Conservation (phyloP, 1,140 invertebrate species). For the Hetaerina americana region DNA sequence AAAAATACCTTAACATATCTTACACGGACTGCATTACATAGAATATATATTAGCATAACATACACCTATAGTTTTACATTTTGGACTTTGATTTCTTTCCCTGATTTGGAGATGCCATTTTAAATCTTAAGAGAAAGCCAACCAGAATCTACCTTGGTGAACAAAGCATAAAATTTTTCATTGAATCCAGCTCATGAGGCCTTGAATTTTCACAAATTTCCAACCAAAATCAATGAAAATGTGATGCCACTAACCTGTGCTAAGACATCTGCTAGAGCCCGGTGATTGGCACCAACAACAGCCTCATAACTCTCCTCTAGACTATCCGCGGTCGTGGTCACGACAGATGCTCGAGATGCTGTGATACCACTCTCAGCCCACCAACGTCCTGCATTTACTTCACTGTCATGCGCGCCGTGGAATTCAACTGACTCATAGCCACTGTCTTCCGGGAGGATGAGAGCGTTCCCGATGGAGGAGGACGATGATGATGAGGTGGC, state of each 20-base stretch:
- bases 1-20: too few species aligned
- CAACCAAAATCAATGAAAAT: too few species aligned
- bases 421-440: constrained; percentile 24
- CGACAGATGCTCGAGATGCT: neutral
- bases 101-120: too few species aligned
- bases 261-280: constrained; percentile 47
- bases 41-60: too few species aligned
- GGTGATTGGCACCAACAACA: constrained; percentile 76
- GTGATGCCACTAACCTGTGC: neutral
- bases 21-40: too few species aligned
- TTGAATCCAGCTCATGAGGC: too few species aligned
- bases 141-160: too few species aligned
- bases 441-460: constrained; percentile 13
- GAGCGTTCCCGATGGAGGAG: neutral
- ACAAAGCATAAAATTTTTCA: too few species aligned
- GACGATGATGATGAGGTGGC: neutral
- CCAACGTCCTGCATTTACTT: neutral
- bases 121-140: too few species aligned
- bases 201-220: too few species aligned
- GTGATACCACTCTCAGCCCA: neutral
- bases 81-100: too few species aligned
- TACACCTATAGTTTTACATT: too few species aligned
- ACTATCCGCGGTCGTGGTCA: neutral
- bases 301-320: constrained; percentile 79
- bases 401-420: constrained; percentile 11